These are phyloP conservation scores for western clawed frog (Xenopus tropicalis) DNA, from an alignment of 2,113 vertebrate genomes.

Conservation along the genomic window UCB_Xtro_10.0 CM004450.2:111153001-111153500, in stretches of 20 bases:
- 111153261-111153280: constrained; percentile 99
- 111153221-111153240: constrained; percentile 96
- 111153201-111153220: constrained; percentile 96
- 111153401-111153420: not conserved
- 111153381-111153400: not conserved
- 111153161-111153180: constrained; percentile 97
- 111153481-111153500: no score
- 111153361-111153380: not conserved
- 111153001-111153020: not conserved
- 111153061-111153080: constrained; percentile 52
- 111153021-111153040: not conserved
- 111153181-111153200: constrained; percentile 98
- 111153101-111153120: constrained; percentile 99
- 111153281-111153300: constrained; percentile 98
- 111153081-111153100: constrained; percentile 99
- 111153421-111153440: not conserved
- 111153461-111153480: constrained; percentile 1
- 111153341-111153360: not conserved
- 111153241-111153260: constrained; percentile 97
- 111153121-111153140: constrained; percentile 97
- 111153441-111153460: constrained; percentile 10
- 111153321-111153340: constrained; percentile 20
- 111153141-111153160: constrained; percentile 94
- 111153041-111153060: not conserved
- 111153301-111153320: constrained; percentile 98